A percentile compares a stretch with the other conserved stretches of the same genome.
Evolutionary conservation across 2,888 invertebrate species (phyloP).

Genomic region (Panopea generosa): DNA sequence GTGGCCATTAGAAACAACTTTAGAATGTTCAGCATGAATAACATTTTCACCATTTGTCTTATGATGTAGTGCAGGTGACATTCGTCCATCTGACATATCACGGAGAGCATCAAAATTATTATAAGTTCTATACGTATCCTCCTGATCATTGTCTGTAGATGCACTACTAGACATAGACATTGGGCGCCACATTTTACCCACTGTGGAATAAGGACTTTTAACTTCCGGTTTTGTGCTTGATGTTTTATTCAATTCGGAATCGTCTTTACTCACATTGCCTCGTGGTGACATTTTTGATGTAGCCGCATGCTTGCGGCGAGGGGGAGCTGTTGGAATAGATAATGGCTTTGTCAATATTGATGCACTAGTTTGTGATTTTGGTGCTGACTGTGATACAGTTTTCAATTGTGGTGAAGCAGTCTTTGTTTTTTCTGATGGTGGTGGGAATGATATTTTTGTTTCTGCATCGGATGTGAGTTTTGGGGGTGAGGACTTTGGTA

Average conservation of each 20-base stretch:
- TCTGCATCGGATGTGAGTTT: conserved; percentile 7
- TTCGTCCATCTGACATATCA: conserved; percentile 50
- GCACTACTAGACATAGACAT: conserved; percentile 69
- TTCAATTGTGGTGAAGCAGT: conserved; percentile 18
- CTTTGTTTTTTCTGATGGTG: conserved; percentile 13
- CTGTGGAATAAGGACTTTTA: conserved; percentile 76
- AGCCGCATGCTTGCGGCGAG: conserved; percentile 29
- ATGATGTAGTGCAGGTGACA: background rate
- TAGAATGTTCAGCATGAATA: background rate
- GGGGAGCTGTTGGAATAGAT: conserved; percentile 37
- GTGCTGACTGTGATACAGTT: conserved; percentile 18
- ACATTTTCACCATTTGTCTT: background rate
- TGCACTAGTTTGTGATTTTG: conserved; percentile 19
- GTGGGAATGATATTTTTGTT: conserved; percentile 15
- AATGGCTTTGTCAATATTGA: conserved; percentile 30
- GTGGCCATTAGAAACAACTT: conserved; percentile 38
- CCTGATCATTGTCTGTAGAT: conserved; percentile 21
- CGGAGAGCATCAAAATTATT: conserved; percentile 69
- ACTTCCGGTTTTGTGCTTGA: conserved; percentile 39
- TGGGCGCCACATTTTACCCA: conserved; percentile 78
- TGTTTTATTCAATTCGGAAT: conserved; percentile 57
- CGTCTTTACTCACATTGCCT: conserved; percentile 66
- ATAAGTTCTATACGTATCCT: conserved; percentile 56
- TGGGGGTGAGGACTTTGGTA: conserved; percentile 15
- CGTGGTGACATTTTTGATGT: background rate